Evolutionary conservation across 2,113 vertebrate species (phyloP).

Genomic region (Alouatta palliata): DNA sequence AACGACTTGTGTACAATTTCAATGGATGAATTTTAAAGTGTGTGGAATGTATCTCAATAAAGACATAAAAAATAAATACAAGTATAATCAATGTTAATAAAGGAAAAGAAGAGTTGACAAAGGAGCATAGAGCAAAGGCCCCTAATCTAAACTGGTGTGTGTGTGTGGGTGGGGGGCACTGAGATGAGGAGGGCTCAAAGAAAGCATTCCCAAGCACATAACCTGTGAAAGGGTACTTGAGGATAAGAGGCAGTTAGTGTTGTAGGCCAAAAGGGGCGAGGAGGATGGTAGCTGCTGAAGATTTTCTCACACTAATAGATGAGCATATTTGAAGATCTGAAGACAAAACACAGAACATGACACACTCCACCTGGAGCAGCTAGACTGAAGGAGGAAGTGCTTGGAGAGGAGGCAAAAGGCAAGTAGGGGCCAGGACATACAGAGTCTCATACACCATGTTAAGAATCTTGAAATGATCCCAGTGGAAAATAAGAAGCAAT

Average conservation of each 20-base stretch:
- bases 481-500: not conserved
- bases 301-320: not conserved
- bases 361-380: not conserved
- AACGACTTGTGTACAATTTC: not conserved
- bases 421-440: not conserved
- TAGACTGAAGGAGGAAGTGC: not conserved
- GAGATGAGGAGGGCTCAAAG: not conserved
- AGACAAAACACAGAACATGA: not conserved
- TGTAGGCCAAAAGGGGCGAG: not conserved
- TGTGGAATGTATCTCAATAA: not conserved
- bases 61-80: not conserved
- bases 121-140: not conserved
- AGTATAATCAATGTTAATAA: not conserved
- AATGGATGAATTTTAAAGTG: not conserved
- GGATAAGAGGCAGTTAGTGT: not conserved
- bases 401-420: not conserved
- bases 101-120: not conserved
- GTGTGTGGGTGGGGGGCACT: not conserved
- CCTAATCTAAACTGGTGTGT: not conserved
- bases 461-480: not conserved
- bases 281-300: not conserved
- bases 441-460: not conserved
- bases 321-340: not conserved
- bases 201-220: not conserved
- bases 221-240: not conserved